phyloP scores from a whole-genome alignment of 2,888 invertebrate species.

The Merodon equestris region DNA sequence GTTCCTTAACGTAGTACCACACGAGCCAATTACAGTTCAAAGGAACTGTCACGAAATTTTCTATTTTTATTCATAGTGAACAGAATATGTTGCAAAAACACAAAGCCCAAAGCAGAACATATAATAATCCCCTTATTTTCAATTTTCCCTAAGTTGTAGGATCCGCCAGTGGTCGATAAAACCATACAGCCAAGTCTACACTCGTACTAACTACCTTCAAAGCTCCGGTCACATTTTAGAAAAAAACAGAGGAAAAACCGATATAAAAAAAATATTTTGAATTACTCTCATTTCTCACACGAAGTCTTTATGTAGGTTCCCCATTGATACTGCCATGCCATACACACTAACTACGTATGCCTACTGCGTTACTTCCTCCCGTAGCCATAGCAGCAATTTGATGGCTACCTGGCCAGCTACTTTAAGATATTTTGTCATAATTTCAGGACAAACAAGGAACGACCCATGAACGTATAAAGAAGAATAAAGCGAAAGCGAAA shows the following conservation, averaged over 20 bases:
- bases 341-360: constrained; percentile 8
- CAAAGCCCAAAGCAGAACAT: constrained; percentile 2
- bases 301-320: not conserved
- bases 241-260: not conserved
- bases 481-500: not conserved
- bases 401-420: constrained; percentile 1
- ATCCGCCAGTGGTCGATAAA: constrained; percentile 29
- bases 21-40: constrained; percentile 36
- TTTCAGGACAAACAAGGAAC: constrained; percentile 24
- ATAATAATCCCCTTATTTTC: constrained; percentile 36
- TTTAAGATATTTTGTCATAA: constrained; percentile 44
- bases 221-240: constrained; percentile 19
- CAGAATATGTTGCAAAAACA: not conserved
- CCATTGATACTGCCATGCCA: not conserved
- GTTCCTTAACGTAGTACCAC: constrained; percentile 1
- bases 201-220: constrained; percentile 7
- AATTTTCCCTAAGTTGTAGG: constrained; percentile 23
- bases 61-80: not conserved
- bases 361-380: constrained; percentile 5
- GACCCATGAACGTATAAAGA: not conserved
- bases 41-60: constrained; percentile 5
- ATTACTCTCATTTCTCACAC: constrained; percentile 32
- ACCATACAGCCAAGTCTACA: not conserved
- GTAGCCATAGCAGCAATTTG: no score
- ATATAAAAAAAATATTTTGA: constrained; percentile 13